Conservation (phyloP, 1,140 invertebrate species). For the Himalopsyche phryganea region DNA sequence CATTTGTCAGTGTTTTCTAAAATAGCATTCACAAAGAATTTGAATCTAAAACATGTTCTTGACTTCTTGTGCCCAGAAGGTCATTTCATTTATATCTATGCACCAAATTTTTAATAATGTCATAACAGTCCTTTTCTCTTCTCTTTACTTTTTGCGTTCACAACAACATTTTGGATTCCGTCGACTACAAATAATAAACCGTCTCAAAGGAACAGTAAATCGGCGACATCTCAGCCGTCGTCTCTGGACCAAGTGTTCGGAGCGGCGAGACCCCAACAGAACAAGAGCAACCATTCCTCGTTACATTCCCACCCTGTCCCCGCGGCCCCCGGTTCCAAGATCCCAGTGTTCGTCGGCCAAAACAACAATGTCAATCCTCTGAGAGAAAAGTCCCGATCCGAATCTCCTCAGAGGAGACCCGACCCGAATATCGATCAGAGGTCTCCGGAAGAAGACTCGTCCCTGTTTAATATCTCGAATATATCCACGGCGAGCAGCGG, state of each 20-base stretch:
- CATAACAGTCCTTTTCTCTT: slow-evolving; percentile 3
- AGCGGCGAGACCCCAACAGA: slow-evolving; percentile 38
- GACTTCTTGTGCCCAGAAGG: too few relatives aligned
- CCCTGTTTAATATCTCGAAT: slow-evolving; percentile 53
- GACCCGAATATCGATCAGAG: slow-evolving; percentile 49
- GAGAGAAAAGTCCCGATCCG: slow-evolving; percentile 41
- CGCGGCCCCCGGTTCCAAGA: slow-evolving; percentile 40
- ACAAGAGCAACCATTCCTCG: slow-evolving; percentile 43
- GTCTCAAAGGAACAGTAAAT: not conserved
- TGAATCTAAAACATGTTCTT: too few relatives aligned
- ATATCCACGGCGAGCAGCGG: slow-evolving; percentile 53
- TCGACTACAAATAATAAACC: not conserved
- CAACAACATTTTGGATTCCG: not conserved
- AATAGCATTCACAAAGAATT: too few relatives aligned
- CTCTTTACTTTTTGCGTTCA: not conserved
- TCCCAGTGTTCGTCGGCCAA: slow-evolving; percentile 46
- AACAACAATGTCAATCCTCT: slow-evolving; percentile 41
- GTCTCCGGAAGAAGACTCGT: slow-evolving; percentile 53
- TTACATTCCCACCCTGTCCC: slow-evolving; percentile 47
- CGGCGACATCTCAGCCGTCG: slow-evolving; percentile 45
- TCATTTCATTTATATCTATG: too few relatives aligned
- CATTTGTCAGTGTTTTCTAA: too few relatives aligned
- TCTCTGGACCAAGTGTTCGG: slow-evolving; percentile 43
- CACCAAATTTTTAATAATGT: too few relatives aligned
- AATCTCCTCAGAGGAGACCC: slow-evolving; percentile 44